Percentiles rank a stretch among this genome's conserved stretches.
phyloP scores from a whole-genome alignment of 1,140 invertebrate genomes.

The Hyposmocoma kahamanoa region DNA sequence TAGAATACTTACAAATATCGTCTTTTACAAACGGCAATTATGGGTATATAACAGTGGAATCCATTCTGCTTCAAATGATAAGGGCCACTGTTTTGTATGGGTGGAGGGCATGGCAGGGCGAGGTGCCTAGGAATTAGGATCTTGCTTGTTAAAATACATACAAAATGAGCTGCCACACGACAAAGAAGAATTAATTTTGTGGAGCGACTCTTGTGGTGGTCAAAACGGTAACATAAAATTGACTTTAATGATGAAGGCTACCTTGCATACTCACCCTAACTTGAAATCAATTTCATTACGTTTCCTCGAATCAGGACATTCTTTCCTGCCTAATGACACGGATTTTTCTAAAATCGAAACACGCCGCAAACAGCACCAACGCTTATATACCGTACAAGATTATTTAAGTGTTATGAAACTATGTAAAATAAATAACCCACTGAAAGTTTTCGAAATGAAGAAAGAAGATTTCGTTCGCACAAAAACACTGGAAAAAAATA shows the following conservation, averaged over 20 bases:
- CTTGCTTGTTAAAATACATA: constrained; percentile 37
- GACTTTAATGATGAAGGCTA: constrained; percentile 31
- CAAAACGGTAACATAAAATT: constrained; percentile 55
- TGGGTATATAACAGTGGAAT: constrained; percentile 32
- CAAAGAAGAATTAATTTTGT: constrained; percentile 39
- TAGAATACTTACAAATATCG: constrained; percentile 29
- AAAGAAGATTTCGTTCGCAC: constrained; percentile 6
- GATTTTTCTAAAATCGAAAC: constrained; percentile 39
- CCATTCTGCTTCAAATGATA: constrained; percentile 21
- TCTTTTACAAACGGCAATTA: constrained; percentile 40
- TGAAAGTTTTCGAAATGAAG: constrained; percentile 11
- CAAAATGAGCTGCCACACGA: constrained; percentile 15
- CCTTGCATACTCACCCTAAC: constrained; percentile 22
- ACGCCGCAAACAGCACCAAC: constrained; percentile 30
- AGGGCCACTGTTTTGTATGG: constrained; percentile 36
- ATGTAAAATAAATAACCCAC: constrained; percentile 27
- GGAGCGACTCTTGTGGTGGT: constrained; percentile 46
- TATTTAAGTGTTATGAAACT: constrained; percentile 34
- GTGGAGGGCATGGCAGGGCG: constrained; percentile 37
- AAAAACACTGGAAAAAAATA: constrained; percentile 5
- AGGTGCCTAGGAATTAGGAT: constrained; percentile 41
- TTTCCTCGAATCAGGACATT: constrained; percentile 42
- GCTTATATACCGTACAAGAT: constrained; percentile 28
- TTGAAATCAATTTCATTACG: constrained; percentile 30
- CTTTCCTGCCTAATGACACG: constrained; percentile 47